Evolutionary conservation across 1,140 invertebrate species (phyloP), one percentile per base, ranked within the genome.

Genomic region (Chionoecetes opilio): DNA sequence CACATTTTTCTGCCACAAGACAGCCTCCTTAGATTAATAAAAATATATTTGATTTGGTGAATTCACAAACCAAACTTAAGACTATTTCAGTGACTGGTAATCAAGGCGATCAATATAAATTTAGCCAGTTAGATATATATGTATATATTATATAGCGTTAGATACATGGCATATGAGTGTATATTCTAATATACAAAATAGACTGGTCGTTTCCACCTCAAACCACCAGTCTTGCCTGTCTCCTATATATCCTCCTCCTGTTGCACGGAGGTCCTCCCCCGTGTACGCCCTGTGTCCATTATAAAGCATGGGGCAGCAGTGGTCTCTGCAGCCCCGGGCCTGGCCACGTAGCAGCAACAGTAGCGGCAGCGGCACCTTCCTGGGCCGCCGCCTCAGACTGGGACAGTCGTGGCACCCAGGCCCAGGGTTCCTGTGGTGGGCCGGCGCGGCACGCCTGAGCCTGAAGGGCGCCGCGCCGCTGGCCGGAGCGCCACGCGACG

Each of bases 401-500:
- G 21, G 63, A 8, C 63, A 75, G 63, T n/a, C 26, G 21, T 75
- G n/a, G 6, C 26, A n/a, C 63, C n/a, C n/a, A n/a, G n/a, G n/a
- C n/a, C n/a, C 11, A 75, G 11, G 21, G 63, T 26, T 75, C 63
- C 63, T 75, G 63, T 75, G 21, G 6, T n/a, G 63, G 63, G 63
- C n/a, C 26, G n/a, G 63, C 26, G 63, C n/a, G 63, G 26, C 21
- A 75, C 63, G n/a, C n/a, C 32, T 82, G 91, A 26, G n/a, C n/a
- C 32, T 82, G 91, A 26, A 26, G 63, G 63, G 63, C 63, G 63
- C n/a, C 63, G 21, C 63, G 63, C n/a, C 63, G 63, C 63, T n/a
- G 63, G 63, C 63, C 63, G n/a, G 63, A 75, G 63, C 63, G 34
- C 32, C 31, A 82, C 75, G 53, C 32, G 41, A 38, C 93, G 90